Conservation (phyloP, 2,888 invertebrate genomes). For the Thumatha senex region DNA sequence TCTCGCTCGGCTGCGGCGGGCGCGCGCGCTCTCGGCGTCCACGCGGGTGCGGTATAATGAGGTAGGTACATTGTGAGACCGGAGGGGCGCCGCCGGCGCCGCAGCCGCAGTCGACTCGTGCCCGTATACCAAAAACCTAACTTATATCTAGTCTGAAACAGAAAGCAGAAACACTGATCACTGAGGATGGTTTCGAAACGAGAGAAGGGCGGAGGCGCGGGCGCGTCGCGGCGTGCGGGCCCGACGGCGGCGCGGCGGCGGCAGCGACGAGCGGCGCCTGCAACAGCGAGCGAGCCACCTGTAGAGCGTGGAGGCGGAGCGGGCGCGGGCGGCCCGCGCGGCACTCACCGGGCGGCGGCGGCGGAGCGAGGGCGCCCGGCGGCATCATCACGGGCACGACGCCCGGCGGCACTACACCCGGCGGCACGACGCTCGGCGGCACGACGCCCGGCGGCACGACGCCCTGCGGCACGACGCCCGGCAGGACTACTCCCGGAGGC, state of each 20-base stretch:
- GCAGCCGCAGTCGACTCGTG: conserved; percentile 45
- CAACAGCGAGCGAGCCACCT: conserved; percentile 38
- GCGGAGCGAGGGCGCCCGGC: conserved; percentile 11
- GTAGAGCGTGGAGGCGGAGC: conserved; percentile 7
- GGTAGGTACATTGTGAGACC: conserved; percentile 66
- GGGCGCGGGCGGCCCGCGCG: conserved; percentile 16
- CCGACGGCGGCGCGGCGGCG: conserved; percentile 17
- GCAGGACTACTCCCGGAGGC: conserved; percentile 11
- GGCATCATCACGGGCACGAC: conserved; percentile 15
- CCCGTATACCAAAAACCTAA: conserved; percentile 68
- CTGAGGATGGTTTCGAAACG: conserved; percentile 56
- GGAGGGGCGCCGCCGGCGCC: conserved; percentile 50
- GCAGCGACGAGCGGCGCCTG: conserved; percentile 32
- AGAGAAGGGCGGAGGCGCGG: conserved; percentile 49
- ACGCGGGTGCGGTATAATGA: conserved; percentile 52
- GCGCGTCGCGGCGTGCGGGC: conserved; percentile 19
- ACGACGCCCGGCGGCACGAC: conserved; percentile 4
- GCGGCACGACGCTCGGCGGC: conserved; percentile 14
- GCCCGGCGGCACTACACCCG: conserved; percentile 18
- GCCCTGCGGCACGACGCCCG: conserved; percentile 9
- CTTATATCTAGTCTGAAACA: conserved; percentile 81
- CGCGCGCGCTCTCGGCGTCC: conserved; percentile 30
- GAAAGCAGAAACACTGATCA: conserved; percentile 80
- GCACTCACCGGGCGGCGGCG: conserved; percentile 10
- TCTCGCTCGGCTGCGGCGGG: neutral